Percentiles rank a stretch among this genome's conserved stretches.
These are phyloP conservation scores for Pachycephus smyrnensis DNA, from an alignment of 2,888 invertebrate genomes.

Conservation along the genomic window DNA sequence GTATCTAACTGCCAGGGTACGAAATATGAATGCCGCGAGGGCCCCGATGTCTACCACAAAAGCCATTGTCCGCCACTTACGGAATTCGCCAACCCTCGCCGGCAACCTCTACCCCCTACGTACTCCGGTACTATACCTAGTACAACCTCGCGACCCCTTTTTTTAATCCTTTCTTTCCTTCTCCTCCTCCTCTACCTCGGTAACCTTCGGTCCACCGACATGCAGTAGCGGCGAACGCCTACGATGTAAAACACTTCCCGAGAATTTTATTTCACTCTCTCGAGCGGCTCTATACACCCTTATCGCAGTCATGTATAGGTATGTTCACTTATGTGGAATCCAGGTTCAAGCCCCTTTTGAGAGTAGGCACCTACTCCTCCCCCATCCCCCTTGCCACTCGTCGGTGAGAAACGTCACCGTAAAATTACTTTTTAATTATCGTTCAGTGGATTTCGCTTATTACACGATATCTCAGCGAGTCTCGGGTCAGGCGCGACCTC, in stretches of 20 bases:
- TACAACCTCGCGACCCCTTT: conserved; percentile 24
- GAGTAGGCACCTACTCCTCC: too few species aligned
- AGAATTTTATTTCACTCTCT: conserved; percentile 57
- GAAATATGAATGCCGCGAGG: conserved; percentile 49
- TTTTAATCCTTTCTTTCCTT: conserved; percentile 17
- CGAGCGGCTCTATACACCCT: too few species aligned
- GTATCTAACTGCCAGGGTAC: conserved; percentile 47
- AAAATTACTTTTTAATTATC: conserved; percentile 61
- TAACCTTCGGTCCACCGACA: conserved; percentile 23
- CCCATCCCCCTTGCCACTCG: neutral
- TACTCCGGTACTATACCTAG: conserved; percentile 30
- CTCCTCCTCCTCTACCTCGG: conserved; percentile 29
- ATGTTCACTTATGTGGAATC: too few species aligned
- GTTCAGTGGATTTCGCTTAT: conserved; percentile 55
- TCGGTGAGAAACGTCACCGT: conserved; percentile 47
- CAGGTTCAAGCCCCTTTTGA: too few species aligned
- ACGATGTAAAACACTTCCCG: conserved; percentile 62
- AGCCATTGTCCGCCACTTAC: conserved; percentile 63
- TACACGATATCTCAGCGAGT: conserved; percentile 48
- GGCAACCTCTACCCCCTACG: neutral
- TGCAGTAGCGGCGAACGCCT: conserved; percentile 8
- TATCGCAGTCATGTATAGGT: too few species aligned
- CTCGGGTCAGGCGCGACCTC: conserved; percentile 28
- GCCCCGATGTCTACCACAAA: conserved; percentile 59
- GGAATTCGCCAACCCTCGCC: conserved; percentile 55